Evolutionary conservation across 2,113 vertebrate genomes (phyloP), one percentile per base, ranked within the genome.

Genomic region (Pyxicephalus adspersus): DNA sequence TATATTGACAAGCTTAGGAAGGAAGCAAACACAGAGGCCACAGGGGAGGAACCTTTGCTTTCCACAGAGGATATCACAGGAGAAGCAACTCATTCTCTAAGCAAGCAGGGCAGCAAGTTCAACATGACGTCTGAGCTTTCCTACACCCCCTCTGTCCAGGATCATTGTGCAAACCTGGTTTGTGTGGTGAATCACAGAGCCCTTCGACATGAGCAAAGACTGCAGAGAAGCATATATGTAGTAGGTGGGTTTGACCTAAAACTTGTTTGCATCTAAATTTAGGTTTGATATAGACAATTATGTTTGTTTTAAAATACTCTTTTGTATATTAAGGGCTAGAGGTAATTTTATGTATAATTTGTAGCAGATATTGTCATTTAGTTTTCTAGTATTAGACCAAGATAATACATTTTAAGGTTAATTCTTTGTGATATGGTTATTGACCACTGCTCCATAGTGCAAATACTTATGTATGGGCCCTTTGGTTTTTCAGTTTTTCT

Each of bases 111-210:
- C 17, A 76, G 64, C 20, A 25, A 79, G 25, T 89, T 86, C 72
- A 86, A 74, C 23, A 9, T 68, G 16, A 73, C 83, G 2, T 89
- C 90, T 26, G 82, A 84, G 28, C 84, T 91, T 22, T 66, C 72
- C 0, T 77, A 89, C 31, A 86, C 66, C 51, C 86, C 89, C 65
- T 67, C 74, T 2, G 75, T 88, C 16, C 57, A 13, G 17, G 88
- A 90, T 4, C 87, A 92, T 52, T 65, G 52, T 16, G 84, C 66
- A 3, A 82, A 15, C 19, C 87, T 86, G 79, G 83, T 60, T 23
- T 92, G 89, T 83, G 81, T 70, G 3, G 86, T 91, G 54, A 54
- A 70, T 28, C 65, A 77, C 38, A 76, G 70, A 76, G 84, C 77
- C 70, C 77, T 83, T 13, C 75, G 66, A 0, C 64, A 45, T 23